These are phyloP conservation scores for Opisthograptis luteolata DNA, from an alignment of 2,888 invertebrate genomes.

Conservation along the genomic window DNA sequence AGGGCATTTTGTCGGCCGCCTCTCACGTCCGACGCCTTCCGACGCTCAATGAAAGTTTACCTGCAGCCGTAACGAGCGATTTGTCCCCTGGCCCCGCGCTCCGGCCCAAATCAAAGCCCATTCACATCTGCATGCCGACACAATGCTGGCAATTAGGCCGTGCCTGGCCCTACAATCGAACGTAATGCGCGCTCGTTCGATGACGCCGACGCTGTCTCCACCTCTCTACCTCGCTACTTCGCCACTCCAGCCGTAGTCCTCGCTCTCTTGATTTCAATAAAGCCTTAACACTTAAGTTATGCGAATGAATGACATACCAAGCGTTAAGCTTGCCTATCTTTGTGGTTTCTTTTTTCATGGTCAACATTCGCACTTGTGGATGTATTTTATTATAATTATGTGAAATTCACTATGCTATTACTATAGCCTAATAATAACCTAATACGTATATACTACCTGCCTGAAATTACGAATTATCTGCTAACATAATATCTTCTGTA, in stretches of 20 bases:
- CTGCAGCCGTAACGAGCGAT: conserved; percentile 85
- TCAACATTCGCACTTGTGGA: no score
- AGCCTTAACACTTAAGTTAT: conserved; percentile 11
- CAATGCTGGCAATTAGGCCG: conserved; percentile 85
- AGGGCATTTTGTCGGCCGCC: conserved; percentile 84
- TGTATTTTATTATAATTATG: no score
- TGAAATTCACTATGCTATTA: no score
- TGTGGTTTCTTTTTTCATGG: background rate
- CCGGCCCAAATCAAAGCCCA: conserved; percentile 84
- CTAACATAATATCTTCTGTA: no score
- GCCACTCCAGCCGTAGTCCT: conserved; percentile 35
- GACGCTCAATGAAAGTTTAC: conserved; percentile 85
- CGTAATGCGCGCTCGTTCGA: conserved; percentile 79
- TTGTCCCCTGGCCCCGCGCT: conserved; percentile 80
- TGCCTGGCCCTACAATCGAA: conserved; percentile 81
- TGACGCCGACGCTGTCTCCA: conserved; percentile 52
- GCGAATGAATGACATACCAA: background rate
- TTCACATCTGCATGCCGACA: conserved; percentile 85
- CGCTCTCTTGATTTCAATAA: conserved; percentile 32
- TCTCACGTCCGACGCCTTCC: conserved; percentile 85
- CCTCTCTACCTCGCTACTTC: conserved; percentile 39
- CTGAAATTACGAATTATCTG: no score
- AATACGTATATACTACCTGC: no score
- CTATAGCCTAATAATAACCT: no score
- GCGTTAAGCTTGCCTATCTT: background rate